Evolutionary conservation across 2,113 vertebrate species (phyloP).

Genomic region (Neodon shergylaensis): DNA sequence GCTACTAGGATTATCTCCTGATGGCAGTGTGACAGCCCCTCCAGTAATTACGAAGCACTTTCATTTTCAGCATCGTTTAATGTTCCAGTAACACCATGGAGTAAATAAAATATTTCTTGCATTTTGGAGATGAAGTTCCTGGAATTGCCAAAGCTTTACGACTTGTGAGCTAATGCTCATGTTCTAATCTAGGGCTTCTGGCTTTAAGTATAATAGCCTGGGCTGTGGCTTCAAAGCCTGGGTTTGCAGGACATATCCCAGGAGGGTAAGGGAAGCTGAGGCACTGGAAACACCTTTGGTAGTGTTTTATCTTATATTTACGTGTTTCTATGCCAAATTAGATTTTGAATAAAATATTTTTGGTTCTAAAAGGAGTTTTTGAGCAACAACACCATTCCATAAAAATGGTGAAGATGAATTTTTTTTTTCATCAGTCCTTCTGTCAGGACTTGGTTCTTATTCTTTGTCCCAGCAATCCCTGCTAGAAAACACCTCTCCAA

Average conservation of each 20-base stretch:
- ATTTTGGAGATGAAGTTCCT: conserved; percentile 42
- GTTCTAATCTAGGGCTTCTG: not conserved
- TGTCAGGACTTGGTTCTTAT: not conserved
- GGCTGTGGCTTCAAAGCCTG: not conserved
- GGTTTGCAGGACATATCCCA: not conserved
- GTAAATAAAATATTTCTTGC: conserved; percentile 56
- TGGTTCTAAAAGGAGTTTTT: not conserved
- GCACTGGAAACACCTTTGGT: not conserved
- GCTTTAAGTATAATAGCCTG: not conserved
- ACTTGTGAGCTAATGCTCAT: not conserved
- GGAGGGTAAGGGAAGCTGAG: not conserved
- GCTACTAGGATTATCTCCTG: not conserved
- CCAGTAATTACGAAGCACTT: conserved; percentile 57
- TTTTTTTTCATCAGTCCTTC: not conserved
- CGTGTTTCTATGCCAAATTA: not conserved
- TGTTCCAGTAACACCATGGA: conserved; percentile 24
- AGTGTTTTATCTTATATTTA: not conserved
- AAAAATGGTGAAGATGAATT: not conserved
- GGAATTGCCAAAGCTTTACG: conserved; percentile 51
- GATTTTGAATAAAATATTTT: conserved; percentile 2
- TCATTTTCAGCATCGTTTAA: conserved; percentile 30
- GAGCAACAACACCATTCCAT: not conserved
- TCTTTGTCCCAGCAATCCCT: not conserved
- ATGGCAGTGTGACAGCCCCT: conserved; percentile 5
- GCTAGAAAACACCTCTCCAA: not conserved